Percentiles rank a stretch among this genome's conserved stretches.
phyloP scores from a whole-genome alignment of 2,888 invertebrate genomes.

The Xylota segnis region DNA sequence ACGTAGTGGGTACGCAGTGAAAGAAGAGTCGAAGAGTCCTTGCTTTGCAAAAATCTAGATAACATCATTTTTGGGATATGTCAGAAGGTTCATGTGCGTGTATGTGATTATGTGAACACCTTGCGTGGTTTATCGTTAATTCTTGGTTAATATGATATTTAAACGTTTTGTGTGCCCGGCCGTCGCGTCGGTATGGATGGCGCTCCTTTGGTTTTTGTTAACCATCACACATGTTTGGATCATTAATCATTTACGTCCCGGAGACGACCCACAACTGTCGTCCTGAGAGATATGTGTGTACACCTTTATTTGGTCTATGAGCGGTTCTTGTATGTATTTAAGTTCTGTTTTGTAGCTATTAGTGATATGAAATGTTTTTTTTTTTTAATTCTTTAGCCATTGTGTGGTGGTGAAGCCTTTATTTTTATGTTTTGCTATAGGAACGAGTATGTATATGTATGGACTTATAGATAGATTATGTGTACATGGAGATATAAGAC shows the following conservation, averaged over 20 bases:
- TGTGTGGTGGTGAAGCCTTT: too few species aligned
- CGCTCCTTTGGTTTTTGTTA: conserved; percentile 63
- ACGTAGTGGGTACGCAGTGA: conserved; percentile 9
- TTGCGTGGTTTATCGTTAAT: conserved; percentile 76
- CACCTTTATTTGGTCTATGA: conserved; percentile 51
- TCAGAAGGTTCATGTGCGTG: conserved; percentile 27
- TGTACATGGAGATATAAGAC: too few species aligned
- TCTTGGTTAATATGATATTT: conserved; percentile 73
- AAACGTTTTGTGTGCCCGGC: conserved; percentile 61
- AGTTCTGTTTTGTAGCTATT: conserved; percentile 19
- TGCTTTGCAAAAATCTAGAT: conserved; percentile 62
- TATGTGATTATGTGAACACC: conserved; percentile 61
- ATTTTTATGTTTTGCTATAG: too few species aligned
- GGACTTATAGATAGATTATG: too few species aligned
- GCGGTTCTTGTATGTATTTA: background rate
- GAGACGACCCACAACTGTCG: conserved; percentile 80
- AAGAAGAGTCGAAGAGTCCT: conserved; percentile 47
- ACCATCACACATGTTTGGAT: conserved; percentile 83
- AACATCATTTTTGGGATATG: conserved; percentile 41
- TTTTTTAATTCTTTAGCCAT: background rate
- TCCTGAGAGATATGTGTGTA: conserved; percentile 53
- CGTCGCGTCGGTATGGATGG: conserved; percentile 13
- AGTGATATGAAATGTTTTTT: conserved; percentile 18
- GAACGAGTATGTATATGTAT: too few species aligned
- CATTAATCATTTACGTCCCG: conserved; percentile 84